Percentiles rank a stretch among this genome's conserved stretches.
These are phyloP conservation scores for Mizuhopecten yessoensis DNA, from an alignment of 1,140 invertebrate species.

Conservation along the genomic window DNA sequence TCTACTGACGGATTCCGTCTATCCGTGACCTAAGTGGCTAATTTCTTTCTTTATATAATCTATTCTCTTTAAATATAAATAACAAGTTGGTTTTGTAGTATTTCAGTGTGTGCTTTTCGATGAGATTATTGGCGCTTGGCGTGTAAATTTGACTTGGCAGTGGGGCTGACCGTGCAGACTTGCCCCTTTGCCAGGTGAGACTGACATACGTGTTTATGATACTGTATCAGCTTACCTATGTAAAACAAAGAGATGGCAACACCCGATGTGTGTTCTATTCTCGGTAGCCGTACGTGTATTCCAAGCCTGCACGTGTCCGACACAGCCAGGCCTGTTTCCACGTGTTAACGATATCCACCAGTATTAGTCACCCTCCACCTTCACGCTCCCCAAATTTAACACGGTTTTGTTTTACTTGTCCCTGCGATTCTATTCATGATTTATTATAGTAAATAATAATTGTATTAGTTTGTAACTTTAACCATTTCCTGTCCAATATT, in stretches of 20 bases:
- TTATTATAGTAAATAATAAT: too few relatives aligned
- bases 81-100: neutral
- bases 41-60: too few relatives aligned
- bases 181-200: neutral
- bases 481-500: too few relatives aligned
- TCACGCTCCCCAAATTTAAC: neutral
- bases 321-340: neutral
- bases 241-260: slow-evolving; percentile 31
- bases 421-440: too few relatives aligned
- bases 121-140: neutral
- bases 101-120: neutral
- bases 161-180: neutral
- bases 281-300: neutral
- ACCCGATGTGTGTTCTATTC: slow-evolving; percentile 32
- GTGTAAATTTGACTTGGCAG: neutral
- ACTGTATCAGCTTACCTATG: neutral
- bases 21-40: too few relatives aligned
- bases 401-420: neutral
- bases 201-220: neutral
- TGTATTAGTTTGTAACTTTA: too few relatives aligned
- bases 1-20: too few relatives aligned
- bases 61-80: too few relatives aligned
- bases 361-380: neutral
- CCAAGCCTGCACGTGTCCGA: slow-evolving; percentile 12
- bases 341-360: neutral